phyloP scores from a whole-genome alignment of 92 coral and sea anemone genomes.

The Actinostola sp. region DNA sequence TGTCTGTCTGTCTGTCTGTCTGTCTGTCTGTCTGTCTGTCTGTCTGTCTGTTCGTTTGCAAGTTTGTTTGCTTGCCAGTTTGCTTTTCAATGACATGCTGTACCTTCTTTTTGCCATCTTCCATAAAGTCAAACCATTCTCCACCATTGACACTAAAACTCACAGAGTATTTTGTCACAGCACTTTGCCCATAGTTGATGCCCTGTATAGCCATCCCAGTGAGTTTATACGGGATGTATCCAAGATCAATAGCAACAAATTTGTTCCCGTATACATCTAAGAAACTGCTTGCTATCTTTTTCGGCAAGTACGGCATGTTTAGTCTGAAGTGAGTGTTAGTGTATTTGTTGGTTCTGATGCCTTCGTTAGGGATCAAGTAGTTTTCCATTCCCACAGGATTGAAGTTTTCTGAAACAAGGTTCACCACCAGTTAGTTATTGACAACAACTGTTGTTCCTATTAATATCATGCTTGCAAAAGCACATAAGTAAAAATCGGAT shows the following conservation, averaged over 20 bases:
- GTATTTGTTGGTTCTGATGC: neutral
- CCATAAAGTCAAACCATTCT: slow-evolving; percentile 63
- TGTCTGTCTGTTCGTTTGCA: too few relatives aligned
- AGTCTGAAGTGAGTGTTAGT: slow-evolving; percentile 17
- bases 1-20: too few relatives aligned
- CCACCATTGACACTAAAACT: slow-evolving; percentile 41
- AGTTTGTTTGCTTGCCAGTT: too few relatives aligned
- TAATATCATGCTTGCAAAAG: too few relatives aligned
- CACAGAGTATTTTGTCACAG: slow-evolving; percentile 25
- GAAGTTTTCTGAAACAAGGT: slow-evolving; percentile 30
- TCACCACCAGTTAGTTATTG: too few relatives aligned
- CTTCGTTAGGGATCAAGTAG: slow-evolving; percentile 22
- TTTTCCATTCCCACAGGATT: slow-evolving; percentile 60
- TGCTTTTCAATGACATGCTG: too few relatives aligned
- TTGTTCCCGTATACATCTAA: neutral
- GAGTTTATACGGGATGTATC: slow-evolving; percentile 25
- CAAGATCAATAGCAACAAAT: slow-evolving; percentile 24
- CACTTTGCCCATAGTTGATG: neutral
- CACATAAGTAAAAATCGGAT: too few relatives aligned
- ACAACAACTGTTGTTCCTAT: too few relatives aligned
- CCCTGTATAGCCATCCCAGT: slow-evolving; percentile 60
- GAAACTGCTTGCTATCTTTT: neutral
- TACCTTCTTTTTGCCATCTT: slow-evolving; percentile 56
- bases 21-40: too few relatives aligned
- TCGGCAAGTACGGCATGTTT: slow-evolving; percentile 16